These are phyloP conservation scores for Pararge aegeria DNA, from an alignment of 1,140 invertebrate genomes.

Conservation along the genomic window DNA sequence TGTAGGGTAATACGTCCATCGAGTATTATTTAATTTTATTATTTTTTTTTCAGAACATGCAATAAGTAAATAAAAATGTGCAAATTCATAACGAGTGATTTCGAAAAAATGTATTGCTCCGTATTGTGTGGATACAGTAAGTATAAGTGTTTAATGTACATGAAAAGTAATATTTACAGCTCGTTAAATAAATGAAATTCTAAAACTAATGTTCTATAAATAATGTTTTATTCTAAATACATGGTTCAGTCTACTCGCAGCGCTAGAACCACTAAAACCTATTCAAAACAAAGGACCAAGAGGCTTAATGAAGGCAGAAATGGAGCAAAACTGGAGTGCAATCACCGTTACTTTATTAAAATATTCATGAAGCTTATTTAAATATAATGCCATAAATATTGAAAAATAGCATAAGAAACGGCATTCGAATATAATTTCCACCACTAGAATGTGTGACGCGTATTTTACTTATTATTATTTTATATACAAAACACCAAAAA, in stretches of 20 bases:
- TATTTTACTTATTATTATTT: no score
- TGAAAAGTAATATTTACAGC: conserved; percentile 2
- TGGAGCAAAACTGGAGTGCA: conserved; percentile 50
- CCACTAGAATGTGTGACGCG: no score
- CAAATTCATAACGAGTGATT: neutral
- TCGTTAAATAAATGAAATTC: conserved; percentile 12
- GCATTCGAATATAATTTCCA: no score
- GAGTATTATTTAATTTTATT: neutral
- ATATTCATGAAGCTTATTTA: neutral
- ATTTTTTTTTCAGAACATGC: conserved; percentile 14
- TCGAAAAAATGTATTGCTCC: neutral
- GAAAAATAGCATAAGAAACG: neutral
- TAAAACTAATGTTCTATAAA: conserved; percentile 24
- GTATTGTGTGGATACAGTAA: neutral
- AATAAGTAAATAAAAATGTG: conserved; percentile 4
- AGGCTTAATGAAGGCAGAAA: conserved; percentile 49
- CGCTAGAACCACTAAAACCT: conserved; percentile 37
- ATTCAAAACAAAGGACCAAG: conserved; percentile 45
- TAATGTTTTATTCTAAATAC: conserved; percentile 27
- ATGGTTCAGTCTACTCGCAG: conserved; percentile 51
- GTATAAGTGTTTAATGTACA: neutral
- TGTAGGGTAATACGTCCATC: neutral
- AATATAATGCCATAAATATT: neutral
- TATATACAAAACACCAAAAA: no score
- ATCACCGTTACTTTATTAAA: conserved; percentile 33